These are phyloP conservation scores for Hypanus sabinus DNA, from an alignment of 2,113 vertebrate genomes.

Conservation along the genomic window DNA sequence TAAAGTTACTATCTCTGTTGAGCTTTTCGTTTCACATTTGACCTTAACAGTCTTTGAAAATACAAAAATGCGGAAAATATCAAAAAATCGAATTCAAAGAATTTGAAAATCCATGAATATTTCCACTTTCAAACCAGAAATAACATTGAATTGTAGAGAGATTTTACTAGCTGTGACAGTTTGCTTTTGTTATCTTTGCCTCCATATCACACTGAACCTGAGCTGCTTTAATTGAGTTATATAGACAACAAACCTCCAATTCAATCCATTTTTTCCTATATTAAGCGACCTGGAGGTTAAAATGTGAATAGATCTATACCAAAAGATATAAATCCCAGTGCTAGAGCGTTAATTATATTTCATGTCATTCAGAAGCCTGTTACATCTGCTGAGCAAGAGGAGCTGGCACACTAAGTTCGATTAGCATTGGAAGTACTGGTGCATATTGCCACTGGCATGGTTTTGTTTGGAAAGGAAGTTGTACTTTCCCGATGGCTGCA, in stretches of 20 bases:
- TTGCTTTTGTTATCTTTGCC: neutral
- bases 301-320: neutral
- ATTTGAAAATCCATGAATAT: neutral
- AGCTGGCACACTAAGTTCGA: neutral
- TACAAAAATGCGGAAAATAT: neutral
- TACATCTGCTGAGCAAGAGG: neutral
- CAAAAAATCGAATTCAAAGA: neutral
- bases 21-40: no score
- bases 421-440: neutral
- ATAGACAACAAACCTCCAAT: neutral
- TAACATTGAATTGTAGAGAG: neutral
- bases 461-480: no score
- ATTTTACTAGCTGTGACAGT: neutral
- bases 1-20: no score
- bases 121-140: neutral
- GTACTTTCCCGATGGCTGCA: no score
- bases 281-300: neutral
- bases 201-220: neutral
- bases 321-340: neutral
- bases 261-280: neutral
- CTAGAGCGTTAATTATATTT: neutral
- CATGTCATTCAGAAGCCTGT: neutral
- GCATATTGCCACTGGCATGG: no score
- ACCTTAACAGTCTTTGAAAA: neutral
- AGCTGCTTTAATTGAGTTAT: neutral